Conservation (phyloP, 2,888 invertebrate species). For the Callyntrura sp. region DNA sequence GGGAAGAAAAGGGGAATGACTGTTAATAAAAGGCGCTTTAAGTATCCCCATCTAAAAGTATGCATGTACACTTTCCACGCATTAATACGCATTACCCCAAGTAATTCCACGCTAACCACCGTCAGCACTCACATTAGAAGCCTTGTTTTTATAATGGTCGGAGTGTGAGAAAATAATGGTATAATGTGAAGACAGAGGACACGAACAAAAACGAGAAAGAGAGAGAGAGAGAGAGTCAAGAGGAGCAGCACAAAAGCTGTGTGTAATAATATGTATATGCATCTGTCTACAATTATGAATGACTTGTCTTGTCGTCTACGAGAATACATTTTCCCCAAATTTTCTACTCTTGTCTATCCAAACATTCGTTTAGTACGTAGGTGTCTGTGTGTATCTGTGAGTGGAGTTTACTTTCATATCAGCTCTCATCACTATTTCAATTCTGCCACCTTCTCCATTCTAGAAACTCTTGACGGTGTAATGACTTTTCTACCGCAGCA, state of each 20-base stretch:
- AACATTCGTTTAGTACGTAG: no score
- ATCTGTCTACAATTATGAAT: not conserved
- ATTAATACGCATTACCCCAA: conserved; percentile 34
- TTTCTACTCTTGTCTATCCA: not conserved
- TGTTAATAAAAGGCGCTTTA: not conserved
- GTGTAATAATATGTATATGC: no score
- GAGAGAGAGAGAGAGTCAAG: conserved; percentile 27
- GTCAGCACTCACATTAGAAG: conserved; percentile 7
- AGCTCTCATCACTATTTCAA: not conserved
- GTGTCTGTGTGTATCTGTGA: not conserved
- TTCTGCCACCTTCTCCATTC: not conserved
- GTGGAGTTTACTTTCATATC: not conserved
- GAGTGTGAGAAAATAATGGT: not conserved
- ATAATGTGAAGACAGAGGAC: no score
- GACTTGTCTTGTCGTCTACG: not conserved
- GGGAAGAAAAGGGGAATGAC: not conserved
- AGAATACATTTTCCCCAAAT: not conserved
- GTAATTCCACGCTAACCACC: conserved; percentile 30
- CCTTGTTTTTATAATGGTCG: not conserved
- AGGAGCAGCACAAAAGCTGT: no score
- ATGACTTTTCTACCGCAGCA: not conserved
- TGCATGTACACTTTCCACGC: not conserved
- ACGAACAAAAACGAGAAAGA: no score
- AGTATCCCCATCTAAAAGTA: not conserved
- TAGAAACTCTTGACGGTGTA: no score